phyloP scores from a whole-genome alignment of 2,888 invertebrate species.

The Mellilla xanthometata region DNA sequence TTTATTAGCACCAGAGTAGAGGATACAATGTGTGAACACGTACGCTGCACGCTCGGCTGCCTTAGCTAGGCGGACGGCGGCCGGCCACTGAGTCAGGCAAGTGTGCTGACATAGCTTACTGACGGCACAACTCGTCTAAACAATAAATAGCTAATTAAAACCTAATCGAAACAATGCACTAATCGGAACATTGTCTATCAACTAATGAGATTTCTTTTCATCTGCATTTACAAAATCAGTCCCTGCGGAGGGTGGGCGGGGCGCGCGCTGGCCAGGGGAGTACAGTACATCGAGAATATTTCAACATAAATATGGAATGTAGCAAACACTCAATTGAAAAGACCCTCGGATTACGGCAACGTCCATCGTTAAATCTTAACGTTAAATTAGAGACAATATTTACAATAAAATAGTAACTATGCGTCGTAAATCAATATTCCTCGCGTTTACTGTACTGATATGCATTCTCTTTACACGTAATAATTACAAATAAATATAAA shows the following conservation, averaged over 20 bases:
- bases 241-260: conserved; percentile 32
- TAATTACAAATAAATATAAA: conserved; percentile 75
- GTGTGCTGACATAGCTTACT: too few species aligned
- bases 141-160: conserved; percentile 73
- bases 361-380: conserved; percentile 71
- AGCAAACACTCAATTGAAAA: conserved; percentile 80
- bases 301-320: conserved; percentile 83
- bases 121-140: conserved; percentile 40
- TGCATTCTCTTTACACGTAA: conserved; percentile 67
- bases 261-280: conserved; percentile 19
- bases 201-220: conserved; percentile 72
- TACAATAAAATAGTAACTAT: conserved; percentile 80
- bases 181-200: conserved; percentile 59
- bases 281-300: conserved; percentile 71
- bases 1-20: too few species aligned
- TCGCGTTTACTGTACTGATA: conserved; percentile 77
- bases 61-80: too few species aligned
- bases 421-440: conserved; percentile 74
- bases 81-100: too few species aligned
- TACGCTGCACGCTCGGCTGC: too few species aligned
- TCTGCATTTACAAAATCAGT: conserved; percentile 65
- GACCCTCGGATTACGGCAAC: conserved; percentile 70
- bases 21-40: too few species aligned
- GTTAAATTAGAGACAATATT: conserved; percentile 78
- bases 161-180: conserved; percentile 63